Base-by-base conservation (phyloP, 53 echinoderm and acorn worm genomes). In the Antedon mediterranea region DNA sequence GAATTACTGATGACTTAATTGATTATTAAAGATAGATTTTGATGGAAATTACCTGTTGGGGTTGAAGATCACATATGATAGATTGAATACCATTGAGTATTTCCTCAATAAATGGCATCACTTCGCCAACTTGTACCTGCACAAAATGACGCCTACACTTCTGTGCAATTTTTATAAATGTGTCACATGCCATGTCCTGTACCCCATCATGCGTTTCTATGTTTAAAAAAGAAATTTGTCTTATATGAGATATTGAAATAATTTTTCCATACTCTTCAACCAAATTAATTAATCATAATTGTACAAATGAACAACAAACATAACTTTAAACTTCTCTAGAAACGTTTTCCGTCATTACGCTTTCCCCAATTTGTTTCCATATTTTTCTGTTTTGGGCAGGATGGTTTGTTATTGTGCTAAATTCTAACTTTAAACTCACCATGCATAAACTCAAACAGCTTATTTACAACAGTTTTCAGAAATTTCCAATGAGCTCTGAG, bases 401-500 rank as follows among this genome's bases (percentile, higher is more conserved):
- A n/a, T n/a, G n/a, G n/a, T n/a, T n/a, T n/a, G n/a, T n/a, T n/a
- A n/a, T n/a, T n/a, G n/a, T n/a, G n/a, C n/a, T n/a, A n/a, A n/a
- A 31, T 37, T 0, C 33, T 20, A 20, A 28, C 14, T 77, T 43
- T 29, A 27, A 31, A 32, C 95, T 75, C 86, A 95, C 95, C 95
- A 74, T 95, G 95, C 95, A 95, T 95, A 85, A 95, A 95, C 77
- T 95, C 95, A 89, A 95, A 95, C 32, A 95, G 85, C 73, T 95
- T 95, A 82, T 91, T 95, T 82, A 95, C 95, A 28, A 95, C 95
- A 3, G 95, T 95, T 74, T 95, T 95, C 76, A 95, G 84, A 83
- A 95, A 95, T 78, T 95, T 95, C 95, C 95, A 95, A 72, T 95
- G 95, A 11, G 95, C 95, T 74, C 95, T 85, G 13, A 95, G 89